phyloP scores from a whole-genome alignment of 1,140 invertebrate genomes.

The Drosophila tani region DNA sequence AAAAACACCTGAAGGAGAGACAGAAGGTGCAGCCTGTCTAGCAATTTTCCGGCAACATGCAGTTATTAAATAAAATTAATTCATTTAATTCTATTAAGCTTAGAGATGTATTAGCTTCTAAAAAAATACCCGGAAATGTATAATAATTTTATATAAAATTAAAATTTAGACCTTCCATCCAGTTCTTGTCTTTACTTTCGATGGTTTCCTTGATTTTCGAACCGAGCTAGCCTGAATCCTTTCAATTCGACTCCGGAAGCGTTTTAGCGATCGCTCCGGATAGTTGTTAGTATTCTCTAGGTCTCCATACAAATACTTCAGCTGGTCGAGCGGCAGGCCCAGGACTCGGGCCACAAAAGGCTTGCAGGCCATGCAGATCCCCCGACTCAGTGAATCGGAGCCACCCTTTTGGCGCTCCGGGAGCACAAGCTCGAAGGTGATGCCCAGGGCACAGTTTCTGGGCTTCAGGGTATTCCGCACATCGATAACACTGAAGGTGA shows the following conservation, averaged over 20 bases:
- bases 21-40: neutral
- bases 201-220: too few relatives aligned
- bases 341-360: neutral
- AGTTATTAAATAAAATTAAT: too few relatives aligned
- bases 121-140: neutral
- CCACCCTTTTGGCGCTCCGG: slow-evolving; percentile 37
- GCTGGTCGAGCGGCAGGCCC: neutral
- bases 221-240: neutral
- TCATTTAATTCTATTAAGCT: neutral
- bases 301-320: neutral
- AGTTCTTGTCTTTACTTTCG: too few relatives aligned
- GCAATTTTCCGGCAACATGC: too few relatives aligned
- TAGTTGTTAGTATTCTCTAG: neutral
- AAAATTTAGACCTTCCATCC: neutral
- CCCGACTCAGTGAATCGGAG: neutral
- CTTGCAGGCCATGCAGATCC: neutral
- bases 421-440: slow-evolving; percentile 58
- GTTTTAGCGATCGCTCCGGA: neutral
- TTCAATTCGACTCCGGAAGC: too few relatives aligned
- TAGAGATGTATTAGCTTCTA: too few relatives aligned
- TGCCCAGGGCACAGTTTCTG: slow-evolving; percentile 31
- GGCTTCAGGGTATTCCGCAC: slow-evolving; percentile 48
- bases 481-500: slow-evolving; percentile 73
- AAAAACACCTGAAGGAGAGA: too few relatives aligned
- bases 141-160: neutral